A percentile compares a stretch with the other conserved stretches of the same genome.
Conservation (phyloP, 2,113 vertebrate species). For the Silurus glanis region DNA sequence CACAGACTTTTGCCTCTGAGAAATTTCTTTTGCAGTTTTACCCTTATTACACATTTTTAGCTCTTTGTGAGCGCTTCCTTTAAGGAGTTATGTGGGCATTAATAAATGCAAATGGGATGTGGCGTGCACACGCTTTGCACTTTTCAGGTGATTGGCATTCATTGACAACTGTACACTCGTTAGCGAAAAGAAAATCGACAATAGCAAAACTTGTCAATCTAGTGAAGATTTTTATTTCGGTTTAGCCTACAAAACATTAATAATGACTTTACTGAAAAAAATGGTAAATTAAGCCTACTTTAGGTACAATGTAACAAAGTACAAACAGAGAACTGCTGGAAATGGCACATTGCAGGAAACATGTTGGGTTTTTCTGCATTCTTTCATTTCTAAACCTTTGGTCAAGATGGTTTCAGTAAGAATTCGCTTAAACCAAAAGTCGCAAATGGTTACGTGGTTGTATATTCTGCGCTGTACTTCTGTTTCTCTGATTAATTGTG, state of each 20-base stretch:
- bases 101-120: not conserved
- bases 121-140: not conserved
- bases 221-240: not conserved
- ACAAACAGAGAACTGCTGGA: not conserved
- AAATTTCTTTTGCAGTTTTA: not conserved
- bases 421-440: not conserved
- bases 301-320: not conserved
- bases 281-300: not conserved
- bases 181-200: not conserved
- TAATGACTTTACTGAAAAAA: not conserved
- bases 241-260: not conserved
- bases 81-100: no score
- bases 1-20: not conserved
- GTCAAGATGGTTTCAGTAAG: not conserved
- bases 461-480: not conserved
- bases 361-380: not conserved
- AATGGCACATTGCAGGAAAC: not conserved
- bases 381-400: not conserved
- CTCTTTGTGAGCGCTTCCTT: not conserved
- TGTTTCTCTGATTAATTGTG: slow-evolving; percentile 2
- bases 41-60: not conserved
- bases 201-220: not conserved
- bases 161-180: not conserved
- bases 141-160: not conserved
- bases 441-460: no score